Evolutionary conservation across 2,888 invertebrate genomes (phyloP), one percentile per base, ranked within the genome.

Genomic region (Ecdyonurus torrentis): DNA sequence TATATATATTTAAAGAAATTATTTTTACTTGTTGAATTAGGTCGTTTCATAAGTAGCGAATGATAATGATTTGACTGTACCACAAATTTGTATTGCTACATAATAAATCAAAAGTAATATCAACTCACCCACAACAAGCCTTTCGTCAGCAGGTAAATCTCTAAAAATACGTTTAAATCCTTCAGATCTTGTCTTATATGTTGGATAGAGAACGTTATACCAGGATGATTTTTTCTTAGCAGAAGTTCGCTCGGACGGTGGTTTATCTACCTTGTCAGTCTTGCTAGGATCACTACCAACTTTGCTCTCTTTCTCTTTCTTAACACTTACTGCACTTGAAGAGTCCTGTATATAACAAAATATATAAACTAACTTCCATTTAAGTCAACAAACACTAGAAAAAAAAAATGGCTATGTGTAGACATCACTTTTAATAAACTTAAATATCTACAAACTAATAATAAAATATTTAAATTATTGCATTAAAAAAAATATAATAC

Each of bases 81-180:
- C 37, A 20, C 15, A 63, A 52, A 37, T 22, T 23, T n/a, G n/a
- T n/a, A n/a, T n/a, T n/a, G n/a, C n/a, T n/a, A n/a, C n/a, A n/a
- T n/a, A n/a, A n/a, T n/a, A n/a, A n/a, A n/a, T n/a, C n/a, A n/a
- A n/a, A n/a, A 63, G 3, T 10, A 24, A 1, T 5, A 19, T 37
- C 1, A 23, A 76, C 83, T 80, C 74, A 94, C 95, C 96, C 69
- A 95, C 94, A 73, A 96, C 87, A 67, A 96, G 83, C 69, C 94
- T 80, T 74, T 96, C 95, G 70, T 93, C 91, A 65, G 85, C 84
- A 0, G 95, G 94, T 67, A 96, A 83, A 65, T 91, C 91, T 74
- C 91, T 92, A 75, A 97, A 97, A 66, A 93, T 84, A 71, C 88
- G 82, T 72, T 89, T 92, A 75, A 95, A 96, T 76, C 96, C 94